These are phyloP conservation scores for Philhelius pedissequus DNA, from an alignment of 2,888 invertebrate genomes.

Conservation along the genomic window DNA sequence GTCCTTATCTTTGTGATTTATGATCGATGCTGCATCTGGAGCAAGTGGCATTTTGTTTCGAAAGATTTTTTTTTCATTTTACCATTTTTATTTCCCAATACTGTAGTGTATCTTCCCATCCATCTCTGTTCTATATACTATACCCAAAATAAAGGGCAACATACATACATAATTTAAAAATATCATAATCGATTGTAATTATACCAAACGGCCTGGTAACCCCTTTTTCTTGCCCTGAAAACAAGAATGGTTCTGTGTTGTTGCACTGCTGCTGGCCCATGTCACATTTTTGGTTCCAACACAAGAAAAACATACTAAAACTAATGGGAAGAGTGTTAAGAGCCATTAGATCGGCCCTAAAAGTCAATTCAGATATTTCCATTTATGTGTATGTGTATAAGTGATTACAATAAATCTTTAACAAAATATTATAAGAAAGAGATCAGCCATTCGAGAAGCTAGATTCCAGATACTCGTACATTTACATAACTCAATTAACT, in stretches of 20 bases:
- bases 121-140: too few species aligned
- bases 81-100: slow-evolving; percentile 7
- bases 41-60: slow-evolving; percentile 37
- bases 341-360: slow-evolving; percentile 56
- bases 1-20: slow-evolving; percentile 67
- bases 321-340: slow-evolving; percentile 56
- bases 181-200: slow-evolving; percentile 52
- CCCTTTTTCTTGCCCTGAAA: slow-evolving; percentile 25
- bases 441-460: slow-evolving; percentile 42
- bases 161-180: slow-evolving; percentile 25
- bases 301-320: too few species aligned
- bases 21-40: slow-evolving; percentile 57
- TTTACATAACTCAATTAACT: slow-evolving; percentile 68
- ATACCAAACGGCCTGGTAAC: slow-evolving; percentile 41
- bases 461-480: too few species aligned
- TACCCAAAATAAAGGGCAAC: not conserved
- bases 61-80: not conserved
- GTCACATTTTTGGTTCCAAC: slow-evolving; percentile 7
- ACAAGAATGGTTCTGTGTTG: not conserved
- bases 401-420: slow-evolving; percentile 63
- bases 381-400: slow-evolving; percentile 53
- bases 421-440: slow-evolving; percentile 17
- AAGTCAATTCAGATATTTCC: slow-evolving; percentile 56
- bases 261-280: slow-evolving; percentile 17
- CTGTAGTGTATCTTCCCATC: not conserved